These are phyloP conservation scores for Actinia tenebrosa DNA, from an alignment of 64 coral and sea anemone genomes.

Conservation along the genomic window DNA sequence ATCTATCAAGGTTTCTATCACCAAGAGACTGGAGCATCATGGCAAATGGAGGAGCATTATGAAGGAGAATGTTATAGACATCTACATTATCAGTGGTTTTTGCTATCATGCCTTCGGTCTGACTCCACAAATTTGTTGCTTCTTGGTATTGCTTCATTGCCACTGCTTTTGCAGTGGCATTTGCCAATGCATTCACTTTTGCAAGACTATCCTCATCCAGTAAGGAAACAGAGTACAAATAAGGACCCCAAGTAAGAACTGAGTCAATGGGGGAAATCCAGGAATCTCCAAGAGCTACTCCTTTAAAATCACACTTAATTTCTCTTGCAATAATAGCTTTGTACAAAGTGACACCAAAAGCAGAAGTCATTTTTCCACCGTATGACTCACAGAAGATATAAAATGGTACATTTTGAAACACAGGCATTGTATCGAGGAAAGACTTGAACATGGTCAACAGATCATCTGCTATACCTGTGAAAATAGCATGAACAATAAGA, in stretches of 20 bases:
- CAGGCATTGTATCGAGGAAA: constrained; percentile 65
- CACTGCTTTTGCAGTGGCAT: constrained; percentile 74
- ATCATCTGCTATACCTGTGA: constrained; percentile 77
- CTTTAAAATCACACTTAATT: constrained; percentile 76
- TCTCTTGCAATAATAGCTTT: constrained; percentile 54
- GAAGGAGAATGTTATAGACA: constrained; percentile 84
- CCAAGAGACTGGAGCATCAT: constrained; percentile 2
- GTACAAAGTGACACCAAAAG: constrained; percentile 85
- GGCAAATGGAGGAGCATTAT: constrained; percentile 50
- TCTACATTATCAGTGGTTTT: constrained; percentile 82
- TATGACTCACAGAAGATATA: constrained; percentile 98
- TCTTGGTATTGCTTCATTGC: constrained; percentile 44
- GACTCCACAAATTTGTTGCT: constrained; percentile 63
- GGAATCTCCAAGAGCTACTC: constrained; percentile 87
- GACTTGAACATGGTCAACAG: constrained; percentile 79
- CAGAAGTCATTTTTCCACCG: constrained; percentile 93
- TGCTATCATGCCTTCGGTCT: constrained; percentile 52
- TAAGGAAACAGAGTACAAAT: constrained; percentile 77
- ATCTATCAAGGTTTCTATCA: constrained; percentile 29
- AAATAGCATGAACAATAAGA: neutral
- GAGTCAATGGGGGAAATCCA: constrained; percentile 97
- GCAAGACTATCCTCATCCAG: constrained; percentile 66
- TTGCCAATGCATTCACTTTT: constrained; percentile 44
- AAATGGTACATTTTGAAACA: constrained; percentile 76
- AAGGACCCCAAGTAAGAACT: constrained; percentile 89